Evolutionary conservation across 2,113 vertebrate genomes (phyloP).

Genomic region (Sebastes schlegelii): DNA sequence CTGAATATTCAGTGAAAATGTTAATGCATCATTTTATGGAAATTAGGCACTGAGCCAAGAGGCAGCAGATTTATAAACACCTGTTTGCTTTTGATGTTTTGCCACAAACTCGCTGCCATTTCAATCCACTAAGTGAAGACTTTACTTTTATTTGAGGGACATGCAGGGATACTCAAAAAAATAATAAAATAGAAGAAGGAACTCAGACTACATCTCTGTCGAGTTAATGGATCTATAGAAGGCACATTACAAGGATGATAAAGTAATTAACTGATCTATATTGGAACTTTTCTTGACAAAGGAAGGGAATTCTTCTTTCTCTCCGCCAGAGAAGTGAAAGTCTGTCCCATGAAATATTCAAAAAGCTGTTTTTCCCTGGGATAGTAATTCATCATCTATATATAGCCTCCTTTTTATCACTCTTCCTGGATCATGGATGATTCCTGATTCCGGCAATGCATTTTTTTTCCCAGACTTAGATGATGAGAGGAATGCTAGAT

Average conservation of each 20-base stretch:
- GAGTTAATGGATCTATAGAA: constrained; percentile 36
- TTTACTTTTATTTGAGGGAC: constrained; percentile 12
- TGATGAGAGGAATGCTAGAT: constrained; percentile 64
- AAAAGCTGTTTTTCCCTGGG: constrained; percentile 68
- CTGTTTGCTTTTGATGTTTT: constrained; percentile 73
- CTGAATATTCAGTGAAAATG: constrained; percentile 79
- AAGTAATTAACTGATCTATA: constrained; percentile 54
- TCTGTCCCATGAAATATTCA: constrained; percentile 77
- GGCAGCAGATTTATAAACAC: constrained; percentile 70
- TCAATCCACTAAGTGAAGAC: constrained; percentile 35
- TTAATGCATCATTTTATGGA: constrained; percentile 76
- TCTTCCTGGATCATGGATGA: constrained; percentile 69
- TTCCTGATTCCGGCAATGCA: constrained; percentile 58
- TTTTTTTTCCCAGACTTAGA: constrained; percentile 46
- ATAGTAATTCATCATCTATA: constrained; percentile 78
- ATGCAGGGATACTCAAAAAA: constrained; percentile 1
- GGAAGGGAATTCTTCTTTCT: constrained; percentile 56
- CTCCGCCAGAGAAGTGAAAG: constrained; percentile 54
- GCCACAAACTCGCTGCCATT: constrained; percentile 49
- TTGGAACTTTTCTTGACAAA: constrained; percentile 43
- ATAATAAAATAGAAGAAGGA: not conserved
- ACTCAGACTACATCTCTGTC: not conserved
- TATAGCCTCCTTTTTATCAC: constrained; percentile 77
- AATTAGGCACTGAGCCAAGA: constrained; percentile 67
- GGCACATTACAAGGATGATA: constrained; percentile 33